Evolutionary conservation across 2,888 invertebrate species (phyloP).

Genomic region (Apotomis turbidana): DNA sequence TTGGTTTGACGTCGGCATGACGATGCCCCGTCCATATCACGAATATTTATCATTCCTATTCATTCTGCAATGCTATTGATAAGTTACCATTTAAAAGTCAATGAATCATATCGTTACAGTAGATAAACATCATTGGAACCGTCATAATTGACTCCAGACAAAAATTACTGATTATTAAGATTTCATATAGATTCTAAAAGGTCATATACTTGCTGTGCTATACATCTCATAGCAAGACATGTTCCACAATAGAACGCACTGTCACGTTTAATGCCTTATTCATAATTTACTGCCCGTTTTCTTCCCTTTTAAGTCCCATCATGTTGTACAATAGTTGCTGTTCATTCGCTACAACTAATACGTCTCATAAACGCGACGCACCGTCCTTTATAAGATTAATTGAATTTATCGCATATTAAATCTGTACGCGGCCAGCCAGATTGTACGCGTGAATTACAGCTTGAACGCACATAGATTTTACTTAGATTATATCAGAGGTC

Average conservation of each 20-base stretch:
- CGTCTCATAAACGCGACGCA: conserved; percentile 49
- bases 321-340: conserved; percentile 20
- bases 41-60: too few species aligned
- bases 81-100: too few species aligned
- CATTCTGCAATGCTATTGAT: too few species aligned
- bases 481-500: conserved; percentile 47
- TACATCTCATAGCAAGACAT: neutral
- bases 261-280: neutral
- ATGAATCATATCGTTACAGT: too few species aligned
- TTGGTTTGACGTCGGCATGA: too few species aligned
- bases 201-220: neutral
- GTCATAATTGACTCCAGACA: too few species aligned
- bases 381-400: conserved; percentile 66
- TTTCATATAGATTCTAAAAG: neutral
- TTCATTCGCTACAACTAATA: conserved; percentile 15
- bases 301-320: neutral
- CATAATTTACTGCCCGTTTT: neutral
- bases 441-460: conserved; percentile 57
- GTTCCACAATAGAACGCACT: neutral
- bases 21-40: too few species aligned
- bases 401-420: conserved; percentile 68
- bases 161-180: too few species aligned
- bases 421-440: conserved; percentile 60
- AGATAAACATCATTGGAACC: too few species aligned
- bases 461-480: conserved; percentile 55